Evolutionary conservation across 37 sponge, comb jelly and placozoan species (phyloP).

Genomic region (Haliclona indistincta): DNA sequence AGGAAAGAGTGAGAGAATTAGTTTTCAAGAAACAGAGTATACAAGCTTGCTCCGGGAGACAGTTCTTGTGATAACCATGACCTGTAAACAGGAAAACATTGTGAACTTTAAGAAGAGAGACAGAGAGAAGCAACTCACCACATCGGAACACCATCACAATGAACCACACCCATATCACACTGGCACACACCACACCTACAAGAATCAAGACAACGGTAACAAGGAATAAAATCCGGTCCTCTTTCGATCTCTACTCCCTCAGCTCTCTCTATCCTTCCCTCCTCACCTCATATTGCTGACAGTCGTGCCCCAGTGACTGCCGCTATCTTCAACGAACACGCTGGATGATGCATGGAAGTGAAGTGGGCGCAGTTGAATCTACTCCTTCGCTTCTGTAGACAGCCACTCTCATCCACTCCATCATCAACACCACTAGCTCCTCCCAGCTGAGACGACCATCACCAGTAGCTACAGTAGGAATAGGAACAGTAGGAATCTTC

Average conservation of each 20-base stretch:
- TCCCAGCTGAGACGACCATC: too few species aligned
- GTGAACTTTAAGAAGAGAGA: not conserved
- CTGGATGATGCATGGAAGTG: too few species aligned
- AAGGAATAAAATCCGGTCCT: too few species aligned
- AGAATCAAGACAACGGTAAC: too few species aligned
- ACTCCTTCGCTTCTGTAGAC: conserved; percentile 10
- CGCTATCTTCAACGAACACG: not conserved
- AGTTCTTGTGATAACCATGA: conserved; percentile 49
- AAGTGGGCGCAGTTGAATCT: not conserved
- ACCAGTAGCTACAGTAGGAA: too few species aligned
- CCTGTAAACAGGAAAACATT: conserved; percentile 18
- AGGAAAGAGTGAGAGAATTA: too few species aligned
- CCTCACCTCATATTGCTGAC: not conserved
- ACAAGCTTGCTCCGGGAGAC: conserved; percentile 55
- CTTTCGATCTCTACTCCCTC: not conserved
- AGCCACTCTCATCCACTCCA: too few species aligned
- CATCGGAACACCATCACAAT: conserved; percentile 29
- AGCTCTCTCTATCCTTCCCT: not conserved
- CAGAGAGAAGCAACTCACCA: conserved; percentile 28
- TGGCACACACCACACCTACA: too few species aligned
- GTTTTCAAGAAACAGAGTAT: conserved; percentile 27
- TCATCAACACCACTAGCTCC: too few species aligned
- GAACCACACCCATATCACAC: too few species aligned
- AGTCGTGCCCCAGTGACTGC: not conserved
- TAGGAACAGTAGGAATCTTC: too few species aligned